Percentiles rank a stretch among this genome's conserved stretches.
phyloP scores from a whole-genome alignment of 1,140 invertebrate species.

The Eupristina koningsbergeri region DNA sequence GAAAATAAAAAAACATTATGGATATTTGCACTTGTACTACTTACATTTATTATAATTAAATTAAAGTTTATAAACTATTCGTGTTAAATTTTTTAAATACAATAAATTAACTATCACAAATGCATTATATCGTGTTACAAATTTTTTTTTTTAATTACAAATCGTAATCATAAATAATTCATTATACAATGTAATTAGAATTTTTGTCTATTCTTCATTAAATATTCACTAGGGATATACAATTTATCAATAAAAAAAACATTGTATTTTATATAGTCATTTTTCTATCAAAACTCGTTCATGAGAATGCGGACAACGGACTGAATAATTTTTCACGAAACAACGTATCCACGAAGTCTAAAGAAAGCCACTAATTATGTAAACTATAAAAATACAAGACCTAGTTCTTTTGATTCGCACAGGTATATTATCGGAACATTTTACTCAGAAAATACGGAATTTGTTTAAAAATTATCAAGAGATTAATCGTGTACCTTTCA shows the following conservation, averaged over 20 bases:
- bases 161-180: no score
- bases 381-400: background rate
- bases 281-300: background rate
- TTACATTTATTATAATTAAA: background rate
- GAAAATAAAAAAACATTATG: background rate
- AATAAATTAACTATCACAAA: no score
- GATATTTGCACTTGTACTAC: background rate
- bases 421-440: constrained; percentile 14
- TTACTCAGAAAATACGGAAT: constrained; percentile 1
- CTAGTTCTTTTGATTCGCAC: constrained; percentile 2
- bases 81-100: no score
- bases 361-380: background rate
- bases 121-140: no score
- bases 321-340: background rate
- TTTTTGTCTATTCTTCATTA: no score
- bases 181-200: no score
- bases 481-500: constrained; percentile 36
- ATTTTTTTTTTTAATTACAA: no score
- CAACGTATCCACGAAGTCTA: background rate
- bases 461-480: background rate
- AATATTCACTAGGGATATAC: background rate
- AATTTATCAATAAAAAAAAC: background rate
- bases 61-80: background rate
- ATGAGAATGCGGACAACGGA: background rate
- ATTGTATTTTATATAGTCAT: background rate